A percentile compares a stretch with the other conserved stretches of the same genome.
phyloP scores from a whole-genome alignment of 2,113 vertebrate genomes.

The Ardeotis arabs region DNA sequence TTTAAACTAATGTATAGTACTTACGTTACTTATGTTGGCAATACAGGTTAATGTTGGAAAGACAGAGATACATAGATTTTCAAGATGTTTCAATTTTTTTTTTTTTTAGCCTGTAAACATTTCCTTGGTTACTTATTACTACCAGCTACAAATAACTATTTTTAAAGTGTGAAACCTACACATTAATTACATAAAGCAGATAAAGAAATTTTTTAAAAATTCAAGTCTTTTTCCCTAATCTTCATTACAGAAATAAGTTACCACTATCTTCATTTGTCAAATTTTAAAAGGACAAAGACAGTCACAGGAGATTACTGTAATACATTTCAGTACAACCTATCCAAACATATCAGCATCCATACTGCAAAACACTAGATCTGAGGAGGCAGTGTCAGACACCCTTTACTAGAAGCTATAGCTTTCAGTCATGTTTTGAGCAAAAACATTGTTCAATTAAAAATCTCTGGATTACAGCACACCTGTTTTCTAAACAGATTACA shows the following conservation, averaged over 20 bases:
- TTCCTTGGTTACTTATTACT: not conserved
- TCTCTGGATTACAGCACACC: not conserved
- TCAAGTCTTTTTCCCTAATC: not conserved
- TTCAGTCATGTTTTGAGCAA: not conserved
- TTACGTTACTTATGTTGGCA: not conserved
- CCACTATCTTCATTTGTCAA: not conserved
- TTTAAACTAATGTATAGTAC: not conserved
- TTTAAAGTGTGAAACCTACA: not conserved
- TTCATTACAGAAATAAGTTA: not conserved
- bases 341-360: constrained; percentile 12
- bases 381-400: constrained; percentile 19
- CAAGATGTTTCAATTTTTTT: not conserved
- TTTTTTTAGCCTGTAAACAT: not conserved
- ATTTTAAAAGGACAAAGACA: not conserved
- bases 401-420: not conserved
- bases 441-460: not conserved
- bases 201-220: not conserved
- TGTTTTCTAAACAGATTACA: not conserved
- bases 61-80: not conserved
- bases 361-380: not conserved
- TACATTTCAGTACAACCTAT: constrained; percentile 8
- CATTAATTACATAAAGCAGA: not conserved
- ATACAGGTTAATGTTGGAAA: not conserved
- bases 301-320: not conserved
- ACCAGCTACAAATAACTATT: not conserved